These are phyloP conservation scores for Atrina japonica DNA, from an alignment of 2,888 invertebrate species.

Conservation along the genomic window DNA sequence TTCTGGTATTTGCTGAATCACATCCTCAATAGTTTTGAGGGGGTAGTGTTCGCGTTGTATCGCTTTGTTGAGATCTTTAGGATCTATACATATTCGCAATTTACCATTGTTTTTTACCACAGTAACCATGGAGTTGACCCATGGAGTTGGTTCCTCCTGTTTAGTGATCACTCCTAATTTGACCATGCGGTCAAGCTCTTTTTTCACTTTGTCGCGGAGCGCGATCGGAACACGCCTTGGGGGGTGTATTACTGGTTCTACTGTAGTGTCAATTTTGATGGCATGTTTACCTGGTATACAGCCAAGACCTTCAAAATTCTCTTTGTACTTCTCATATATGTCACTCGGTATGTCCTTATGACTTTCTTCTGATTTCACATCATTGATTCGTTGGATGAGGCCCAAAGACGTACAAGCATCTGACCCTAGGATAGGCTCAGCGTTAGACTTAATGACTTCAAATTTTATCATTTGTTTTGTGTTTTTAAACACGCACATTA, in stretches of 20 bases:
- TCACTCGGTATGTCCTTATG: background rate
- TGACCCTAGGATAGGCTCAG: conserved; percentile 11
- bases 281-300: conserved; percentile 6
- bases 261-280: conserved; percentile 1
- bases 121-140: conserved; percentile 28
- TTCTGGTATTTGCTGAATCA: conserved; percentile 38
- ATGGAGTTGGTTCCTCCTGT: conserved; percentile 24
- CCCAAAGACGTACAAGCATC: background rate
- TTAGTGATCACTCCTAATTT: conserved; percentile 21
- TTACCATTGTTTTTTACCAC: conserved; percentile 24
- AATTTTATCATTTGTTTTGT: background rate
- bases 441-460: conserved; percentile 10
- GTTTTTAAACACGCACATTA: conserved; percentile 11
- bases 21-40: conserved; percentile 44
- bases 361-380: background rate
- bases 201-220: conserved; percentile 1
- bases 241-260: conserved; percentile 6
- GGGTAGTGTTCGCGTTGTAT: conserved; percentile 27
- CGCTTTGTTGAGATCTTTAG: conserved; percentile 25
- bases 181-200: conserved; percentile 21
- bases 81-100: conserved; percentile 29
- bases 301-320: conserved; percentile 24
- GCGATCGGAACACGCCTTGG: conserved; percentile 10
- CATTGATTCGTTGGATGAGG: background rate
- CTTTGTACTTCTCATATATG: background rate